phyloP scores from a whole-genome alignment of 2,113 vertebrate species.

The Neofelis nebulosa region DNA sequence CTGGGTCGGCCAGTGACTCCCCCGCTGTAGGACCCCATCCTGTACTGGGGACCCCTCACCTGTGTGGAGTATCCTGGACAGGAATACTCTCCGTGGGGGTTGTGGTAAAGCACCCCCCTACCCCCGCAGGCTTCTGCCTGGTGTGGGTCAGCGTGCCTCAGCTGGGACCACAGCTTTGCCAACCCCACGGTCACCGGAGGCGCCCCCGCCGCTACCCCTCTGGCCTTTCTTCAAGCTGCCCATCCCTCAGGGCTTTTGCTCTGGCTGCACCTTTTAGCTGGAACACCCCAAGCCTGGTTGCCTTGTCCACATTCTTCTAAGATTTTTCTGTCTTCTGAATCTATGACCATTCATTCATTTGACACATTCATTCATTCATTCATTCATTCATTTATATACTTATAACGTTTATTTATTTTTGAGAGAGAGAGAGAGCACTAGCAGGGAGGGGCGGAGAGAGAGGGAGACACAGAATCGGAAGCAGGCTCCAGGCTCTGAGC shows the following conservation, averaged over 20 bases:
- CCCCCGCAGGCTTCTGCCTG: too few species aligned
- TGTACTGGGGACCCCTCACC: rapidly evolving
- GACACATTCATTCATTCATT: neutral
- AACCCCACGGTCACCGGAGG: rapidly evolving
- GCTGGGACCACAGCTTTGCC: neutral
- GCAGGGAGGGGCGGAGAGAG: too few species aligned
- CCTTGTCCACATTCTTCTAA: rapidly evolving
- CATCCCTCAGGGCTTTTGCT: neutral
- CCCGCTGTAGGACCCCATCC: rapidly evolving
- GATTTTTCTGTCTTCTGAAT: neutral
- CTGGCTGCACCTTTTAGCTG: neutral
- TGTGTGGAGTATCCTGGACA: rapidly evolving
- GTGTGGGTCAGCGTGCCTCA: rapidly evolving
- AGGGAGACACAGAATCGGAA: too few species aligned
- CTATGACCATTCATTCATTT: rapidly evolving
- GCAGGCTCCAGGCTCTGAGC: too few species aligned
- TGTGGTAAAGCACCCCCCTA: neutral
- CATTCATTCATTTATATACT: neutral
- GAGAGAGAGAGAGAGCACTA: too few species aligned
- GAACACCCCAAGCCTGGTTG: too few species aligned
- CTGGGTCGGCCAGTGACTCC: rapidly evolving
- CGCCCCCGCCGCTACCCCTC: rapidly evolving
- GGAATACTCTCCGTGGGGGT: neutral
- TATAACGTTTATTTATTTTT: too few species aligned
- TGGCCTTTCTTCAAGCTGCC: too few species aligned